These are phyloP conservation scores for Parochlus steinenii DNA, from an alignment of 2,888 invertebrate genomes.

Conservation along the genomic window DNA sequence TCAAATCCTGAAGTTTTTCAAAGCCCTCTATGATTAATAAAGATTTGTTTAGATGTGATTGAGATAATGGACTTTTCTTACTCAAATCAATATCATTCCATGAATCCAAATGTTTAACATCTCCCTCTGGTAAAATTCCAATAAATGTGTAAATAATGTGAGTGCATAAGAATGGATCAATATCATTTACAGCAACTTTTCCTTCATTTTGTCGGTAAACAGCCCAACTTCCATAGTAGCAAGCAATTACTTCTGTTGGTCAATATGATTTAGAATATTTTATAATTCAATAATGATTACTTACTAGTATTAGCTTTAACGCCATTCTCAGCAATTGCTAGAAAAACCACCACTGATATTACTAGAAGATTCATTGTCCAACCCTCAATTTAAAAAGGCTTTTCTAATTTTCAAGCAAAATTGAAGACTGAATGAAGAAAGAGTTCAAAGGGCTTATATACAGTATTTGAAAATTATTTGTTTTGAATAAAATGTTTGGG, in stretches of 20 bases:
- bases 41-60: no score
- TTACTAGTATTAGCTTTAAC: constrained; percentile 2
- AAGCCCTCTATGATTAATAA: no score
- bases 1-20: constrained; percentile 28
- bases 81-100: constrained; percentile 31
- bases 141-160: constrained; percentile 52
- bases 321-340: neutral
- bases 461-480: no score
- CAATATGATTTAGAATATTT: no score
- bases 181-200: constrained; percentile 40
- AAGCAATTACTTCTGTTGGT: constrained; percentile 46
- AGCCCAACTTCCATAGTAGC: constrained; percentile 57
- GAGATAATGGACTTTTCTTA: no score
- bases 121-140: constrained; percentile 36
- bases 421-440: no score
- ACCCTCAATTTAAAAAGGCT: no score
- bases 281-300: no score
- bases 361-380: no score
- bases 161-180: constrained; percentile 46
- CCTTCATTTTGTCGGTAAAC: constrained; percentile 42
- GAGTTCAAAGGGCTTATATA: no score
- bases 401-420: no score
- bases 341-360: constrained; percentile 1
- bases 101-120: constrained; percentile 34
- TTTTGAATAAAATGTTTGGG: no score